Evolutionary conservation across 2,888 invertebrate species (phyloP).

Genomic region (Caenorhabditis imperialis): DNA sequence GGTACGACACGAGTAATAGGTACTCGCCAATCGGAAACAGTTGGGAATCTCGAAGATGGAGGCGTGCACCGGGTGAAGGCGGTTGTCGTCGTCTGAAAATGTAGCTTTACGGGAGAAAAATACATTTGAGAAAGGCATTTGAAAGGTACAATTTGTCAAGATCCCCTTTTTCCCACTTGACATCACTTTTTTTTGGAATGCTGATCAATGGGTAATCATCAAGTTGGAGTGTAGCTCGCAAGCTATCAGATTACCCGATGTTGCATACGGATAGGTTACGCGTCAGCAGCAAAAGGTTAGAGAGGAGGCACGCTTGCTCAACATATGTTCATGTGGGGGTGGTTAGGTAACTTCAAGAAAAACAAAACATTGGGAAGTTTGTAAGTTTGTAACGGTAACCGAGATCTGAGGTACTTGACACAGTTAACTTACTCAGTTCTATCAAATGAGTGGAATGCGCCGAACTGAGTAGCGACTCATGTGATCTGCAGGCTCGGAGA

Average conservation of each 20-base stretch:
- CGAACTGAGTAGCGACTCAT: constrained; percentile 75
- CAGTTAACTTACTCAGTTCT: constrained; percentile 69
- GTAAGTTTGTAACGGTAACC: neutral
- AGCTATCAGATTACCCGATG: constrained; percentile 34
- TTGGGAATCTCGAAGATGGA: constrained; percentile 75
- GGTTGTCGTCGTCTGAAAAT: constrained; percentile 63
- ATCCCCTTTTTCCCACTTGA: neutral
- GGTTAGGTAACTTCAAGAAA: constrained; percentile 31
- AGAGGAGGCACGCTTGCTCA: constrained; percentile 1
- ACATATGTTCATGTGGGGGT: constrained; percentile 49
- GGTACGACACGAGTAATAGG: constrained; percentile 77
- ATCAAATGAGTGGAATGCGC: constrained; percentile 75
- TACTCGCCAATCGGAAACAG: constrained; percentile 75
- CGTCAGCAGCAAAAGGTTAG: constrained; percentile 13
- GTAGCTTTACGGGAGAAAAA: too few species aligned
- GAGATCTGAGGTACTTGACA: neutral
- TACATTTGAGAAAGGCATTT: too few species aligned
- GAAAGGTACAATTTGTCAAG: too few species aligned
- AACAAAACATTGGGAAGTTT: constrained; percentile 4
- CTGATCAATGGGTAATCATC: constrained; percentile 1
- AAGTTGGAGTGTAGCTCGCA: neutral
- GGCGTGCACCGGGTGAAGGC: constrained; percentile 75
- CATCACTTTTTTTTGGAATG: too few species aligned
- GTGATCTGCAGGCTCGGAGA: constrained; percentile 70
- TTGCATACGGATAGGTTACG: constrained; percentile 30